A percentile compares a stretch with the other conserved stretches of the same genome.
phyloP scores from a whole-genome alignment of 2,888 invertebrate genomes.

The Rhamphomyia laevipes region DNA sequence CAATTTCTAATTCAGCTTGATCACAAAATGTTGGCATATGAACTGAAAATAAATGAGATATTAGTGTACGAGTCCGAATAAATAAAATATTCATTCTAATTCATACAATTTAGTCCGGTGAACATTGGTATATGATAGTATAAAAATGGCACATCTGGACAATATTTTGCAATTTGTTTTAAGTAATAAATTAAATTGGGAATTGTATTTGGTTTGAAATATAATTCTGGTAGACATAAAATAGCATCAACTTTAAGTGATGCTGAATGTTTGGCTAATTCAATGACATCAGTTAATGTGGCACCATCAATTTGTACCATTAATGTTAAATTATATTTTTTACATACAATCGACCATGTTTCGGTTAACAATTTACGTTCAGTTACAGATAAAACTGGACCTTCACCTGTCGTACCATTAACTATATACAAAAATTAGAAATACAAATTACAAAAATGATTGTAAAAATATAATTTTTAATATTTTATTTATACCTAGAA shows the following conservation, averaged over 20 bases:
- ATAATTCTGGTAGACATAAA: conserved; percentile 63
- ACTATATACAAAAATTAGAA: conserved; percentile 44
- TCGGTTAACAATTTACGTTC: conserved; percentile 57
- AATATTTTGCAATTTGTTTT: conserved; percentile 51
- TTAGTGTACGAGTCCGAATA: neutral
- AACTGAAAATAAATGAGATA: conserved; percentile 38
- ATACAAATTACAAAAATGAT: neutral
- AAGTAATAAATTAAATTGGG: conserved; percentile 55
- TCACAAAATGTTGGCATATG: conserved; percentile 58
- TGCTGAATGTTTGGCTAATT: conserved; percentile 57
- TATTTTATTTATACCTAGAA: conserved; percentile 45
- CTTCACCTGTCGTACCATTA: conserved; percentile 72
- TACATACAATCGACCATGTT: conserved; percentile 49
- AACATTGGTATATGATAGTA: conserved; percentile 74
- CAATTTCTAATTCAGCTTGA: conserved; percentile 48
- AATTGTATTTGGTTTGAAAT: conserved; percentile 54
- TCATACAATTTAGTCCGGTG: conserved; percentile 61
- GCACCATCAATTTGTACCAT: conserved; percentile 66
- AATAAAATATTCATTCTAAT: neutral
- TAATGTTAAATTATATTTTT: conserved; percentile 44
- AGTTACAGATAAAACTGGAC: conserved; percentile 48
- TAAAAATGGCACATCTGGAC: conserved; percentile 62
- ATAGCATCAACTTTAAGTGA: conserved; percentile 52
- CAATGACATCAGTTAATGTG: conserved; percentile 53
- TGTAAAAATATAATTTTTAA: neutral